A percentile compares a stretch with the other conserved stretches of the same genome.
Evolutionary conservation across 1,140 invertebrate genomes (phyloP).

Genomic region (Calephelis virginiensis): DNA sequence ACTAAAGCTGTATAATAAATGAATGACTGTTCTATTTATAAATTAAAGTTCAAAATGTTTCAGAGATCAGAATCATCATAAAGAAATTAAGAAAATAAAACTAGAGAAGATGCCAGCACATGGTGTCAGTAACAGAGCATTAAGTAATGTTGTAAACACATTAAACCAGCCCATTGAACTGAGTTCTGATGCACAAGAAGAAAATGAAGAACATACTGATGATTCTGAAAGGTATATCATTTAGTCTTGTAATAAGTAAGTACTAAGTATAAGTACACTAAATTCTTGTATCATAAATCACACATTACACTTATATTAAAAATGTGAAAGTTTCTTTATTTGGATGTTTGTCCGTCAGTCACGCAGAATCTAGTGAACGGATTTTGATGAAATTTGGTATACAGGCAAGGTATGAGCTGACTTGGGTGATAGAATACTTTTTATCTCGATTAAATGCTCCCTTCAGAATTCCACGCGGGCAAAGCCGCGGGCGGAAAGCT

Average conservation of each 20-base stretch:
- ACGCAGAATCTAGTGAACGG: too few species aligned
- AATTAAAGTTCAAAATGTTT: conserved; percentile 27
- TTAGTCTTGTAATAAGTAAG: conserved; percentile 3
- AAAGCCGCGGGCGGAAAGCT: too few species aligned
- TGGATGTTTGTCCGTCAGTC: too few species aligned
- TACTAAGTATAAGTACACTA: not conserved
- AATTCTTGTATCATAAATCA: too few species aligned
- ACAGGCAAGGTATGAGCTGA: too few species aligned
- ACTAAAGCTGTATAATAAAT: too few species aligned
- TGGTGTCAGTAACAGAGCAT: conserved; percentile 53
- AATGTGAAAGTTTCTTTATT: too few species aligned
- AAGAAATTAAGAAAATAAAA: conserved; percentile 54
- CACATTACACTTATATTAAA: too few species aligned
- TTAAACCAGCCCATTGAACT: conserved; percentile 61
- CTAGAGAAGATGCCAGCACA: conserved; percentile 58
- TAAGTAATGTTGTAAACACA: conserved; percentile 57
- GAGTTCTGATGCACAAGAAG: conserved; percentile 49
- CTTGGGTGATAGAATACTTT: too few species aligned
- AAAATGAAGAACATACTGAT: conserved; percentile 56
- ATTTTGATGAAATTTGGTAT: too few species aligned
- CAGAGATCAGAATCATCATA: conserved; percentile 62
- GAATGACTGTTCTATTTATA: not conserved
- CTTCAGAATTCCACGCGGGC: too few species aligned
- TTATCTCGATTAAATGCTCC: too few species aligned
- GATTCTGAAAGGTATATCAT: conserved; percentile 57